Evolutionary conservation across 2,888 invertebrate genomes (phyloP).

Genomic region (Blomia tropicalis): DNA sequence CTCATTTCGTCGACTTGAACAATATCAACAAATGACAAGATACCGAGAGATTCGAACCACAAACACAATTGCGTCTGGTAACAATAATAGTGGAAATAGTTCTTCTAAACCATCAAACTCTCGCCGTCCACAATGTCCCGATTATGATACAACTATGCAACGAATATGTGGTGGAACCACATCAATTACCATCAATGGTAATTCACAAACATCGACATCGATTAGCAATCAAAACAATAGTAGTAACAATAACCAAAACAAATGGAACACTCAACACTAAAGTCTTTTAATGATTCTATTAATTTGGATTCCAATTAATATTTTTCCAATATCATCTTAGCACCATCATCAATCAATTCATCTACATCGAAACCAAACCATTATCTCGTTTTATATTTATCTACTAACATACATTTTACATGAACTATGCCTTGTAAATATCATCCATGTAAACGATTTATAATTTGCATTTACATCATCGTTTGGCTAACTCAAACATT

Average conservation of each 20-base stretch:
- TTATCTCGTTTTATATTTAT: background rate
- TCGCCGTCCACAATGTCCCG: constrained; percentile 9
- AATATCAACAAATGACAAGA: constrained; percentile 23
- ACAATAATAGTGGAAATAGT: background rate
- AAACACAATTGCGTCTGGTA: background rate
- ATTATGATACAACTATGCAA: constrained; percentile 14
- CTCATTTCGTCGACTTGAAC: constrained; percentile 22
- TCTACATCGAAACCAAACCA: background rate
- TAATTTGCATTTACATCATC: no score
- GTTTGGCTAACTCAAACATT: no score
- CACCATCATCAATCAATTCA: background rate
- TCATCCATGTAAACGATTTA: no score
- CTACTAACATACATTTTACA: background rate
- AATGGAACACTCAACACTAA: background rate
- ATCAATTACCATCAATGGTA: background rate
- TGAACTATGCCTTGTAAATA: no score
- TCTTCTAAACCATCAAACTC: background rate
- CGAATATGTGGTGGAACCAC: constrained; percentile 1
- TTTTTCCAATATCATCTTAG: background rate
- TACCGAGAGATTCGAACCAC: constrained; percentile 1
- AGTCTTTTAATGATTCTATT: background rate
- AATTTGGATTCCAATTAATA: background rate
- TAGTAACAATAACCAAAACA: no score
- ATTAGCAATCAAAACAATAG: background rate
- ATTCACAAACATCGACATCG: no score